These are phyloP conservation scores for Craseonycteris thonglongyai DNA, from an alignment of 2,113 vertebrate species.

Conservation along the genomic window DNA sequence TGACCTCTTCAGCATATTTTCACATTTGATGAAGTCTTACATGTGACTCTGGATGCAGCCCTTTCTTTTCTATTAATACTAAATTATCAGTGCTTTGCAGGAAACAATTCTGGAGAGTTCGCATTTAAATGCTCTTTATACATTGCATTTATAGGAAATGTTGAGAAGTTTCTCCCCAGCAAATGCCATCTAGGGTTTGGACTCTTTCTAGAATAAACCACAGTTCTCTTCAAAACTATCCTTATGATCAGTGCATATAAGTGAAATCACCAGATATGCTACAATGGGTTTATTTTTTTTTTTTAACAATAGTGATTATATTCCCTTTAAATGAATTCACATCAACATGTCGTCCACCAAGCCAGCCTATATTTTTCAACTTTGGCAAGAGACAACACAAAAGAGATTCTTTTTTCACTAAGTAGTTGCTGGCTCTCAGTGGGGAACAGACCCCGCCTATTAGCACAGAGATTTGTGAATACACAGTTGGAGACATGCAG, in stretches of 20 bases:
- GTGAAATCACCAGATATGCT: background rate
- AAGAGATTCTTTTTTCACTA: background rate
- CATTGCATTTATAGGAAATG: constrained; percentile 10
- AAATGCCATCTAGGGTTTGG: background rate
- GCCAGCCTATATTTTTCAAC: background rate
- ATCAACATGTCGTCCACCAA: background rate
- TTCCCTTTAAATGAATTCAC: background rate
- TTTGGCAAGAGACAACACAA: background rate
- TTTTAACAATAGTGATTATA: background rate
- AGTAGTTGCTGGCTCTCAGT: background rate
- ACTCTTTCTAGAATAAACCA: background rate
- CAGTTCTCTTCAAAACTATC: background rate
- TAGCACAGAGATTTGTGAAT: background rate
- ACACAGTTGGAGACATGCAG: background rate
- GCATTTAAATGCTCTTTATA: constrained; percentile 8
- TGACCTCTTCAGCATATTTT: background rate
- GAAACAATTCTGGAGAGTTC: constrained; percentile 32
- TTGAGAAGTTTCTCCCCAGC: constrained; percentile 6
- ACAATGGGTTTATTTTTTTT: background rate
- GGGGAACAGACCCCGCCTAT: background rate
- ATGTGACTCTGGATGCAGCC: background rate
- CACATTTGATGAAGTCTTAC: background rate
- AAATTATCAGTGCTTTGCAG: constrained; percentile 18
- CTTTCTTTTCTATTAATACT: constrained; percentile 8
- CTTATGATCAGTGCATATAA: background rate